Conservation (phyloP, 2,888 invertebrate species). For the Malthinus seriepunctatus region DNA sequence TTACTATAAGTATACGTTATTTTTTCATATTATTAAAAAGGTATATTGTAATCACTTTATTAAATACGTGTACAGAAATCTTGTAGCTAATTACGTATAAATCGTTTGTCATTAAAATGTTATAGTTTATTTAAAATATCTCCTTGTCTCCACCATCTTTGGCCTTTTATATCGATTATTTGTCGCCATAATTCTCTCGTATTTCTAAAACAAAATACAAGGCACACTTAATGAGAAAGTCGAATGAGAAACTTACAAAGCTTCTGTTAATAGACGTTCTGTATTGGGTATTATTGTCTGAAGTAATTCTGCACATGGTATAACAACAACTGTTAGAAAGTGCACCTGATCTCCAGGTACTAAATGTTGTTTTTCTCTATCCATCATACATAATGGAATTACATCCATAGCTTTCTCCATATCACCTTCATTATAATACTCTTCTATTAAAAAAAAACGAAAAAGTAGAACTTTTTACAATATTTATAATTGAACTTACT, state of each 20-base stretch:
- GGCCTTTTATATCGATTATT: slow-evolving; percentile 61
- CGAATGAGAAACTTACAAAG: slow-evolving; percentile 51
- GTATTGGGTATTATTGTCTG: slow-evolving; percentile 60
- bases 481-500: slow-evolving; percentile 50
- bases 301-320: slow-evolving; percentile 62
- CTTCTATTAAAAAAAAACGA: slow-evolving; percentile 40
- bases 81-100: slow-evolving; percentile 39
- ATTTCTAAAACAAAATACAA: slow-evolving; percentile 47
- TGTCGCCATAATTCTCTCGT: slow-evolving; percentile 63
- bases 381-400: slow-evolving; percentile 66
- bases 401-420: slow-evolving; percentile 62
- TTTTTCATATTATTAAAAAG: slow-evolving; percentile 24
- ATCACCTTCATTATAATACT: slow-evolving; percentile 61
- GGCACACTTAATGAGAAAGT: too few relatives aligned
- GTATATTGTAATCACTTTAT: slow-evolving; percentile 16
- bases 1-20: slow-evolving; percentile 19
- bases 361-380: slow-evolving; percentile 60
- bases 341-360: slow-evolving; percentile 68
- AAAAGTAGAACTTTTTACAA: neutral
- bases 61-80: slow-evolving; percentile 23
- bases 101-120: slow-evolving; percentile 32
- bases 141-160: slow-evolving; percentile 61
- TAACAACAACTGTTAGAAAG: slow-evolving; percentile 63
- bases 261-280: slow-evolving; percentile 56
- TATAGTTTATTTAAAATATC: slow-evolving; percentile 42